These are phyloP conservation scores for Meiosimyza platycephala DNA, from an alignment of 2,888 invertebrate genomes.

Conservation along the genomic window DNA sequence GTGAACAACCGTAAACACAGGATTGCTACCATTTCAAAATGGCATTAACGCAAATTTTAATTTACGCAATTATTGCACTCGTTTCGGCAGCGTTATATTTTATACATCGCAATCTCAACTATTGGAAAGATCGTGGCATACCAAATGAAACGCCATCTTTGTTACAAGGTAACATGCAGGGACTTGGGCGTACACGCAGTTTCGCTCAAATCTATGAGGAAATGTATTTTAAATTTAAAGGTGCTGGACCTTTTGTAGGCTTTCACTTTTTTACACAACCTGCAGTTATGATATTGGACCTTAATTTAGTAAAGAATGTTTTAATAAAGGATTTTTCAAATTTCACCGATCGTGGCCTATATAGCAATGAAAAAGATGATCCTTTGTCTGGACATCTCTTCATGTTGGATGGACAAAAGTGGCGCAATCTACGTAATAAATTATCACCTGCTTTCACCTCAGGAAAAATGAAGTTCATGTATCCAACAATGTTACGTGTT, in stretches of 20 bases:
- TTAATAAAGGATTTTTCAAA: constrained; percentile 58
- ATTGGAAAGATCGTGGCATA: constrained; percentile 40
- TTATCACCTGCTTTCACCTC: constrained; percentile 65
- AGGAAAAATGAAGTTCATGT: constrained; percentile 68
- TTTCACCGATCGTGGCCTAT: constrained; percentile 63
- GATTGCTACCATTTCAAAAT: too few species aligned
- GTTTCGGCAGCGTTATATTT: background rate
- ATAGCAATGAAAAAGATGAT: constrained; percentile 59
- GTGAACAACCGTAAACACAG: too few species aligned
- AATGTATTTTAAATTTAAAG: constrained; percentile 33
- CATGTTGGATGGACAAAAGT: constrained; percentile 61
- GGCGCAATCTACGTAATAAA: constrained; percentile 67
- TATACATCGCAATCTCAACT: constrained; percentile 18
- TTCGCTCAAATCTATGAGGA: constrained; percentile 44
- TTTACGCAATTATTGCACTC: too few species aligned
- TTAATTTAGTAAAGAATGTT: constrained; percentile 52
- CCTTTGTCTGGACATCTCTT: constrained; percentile 63
- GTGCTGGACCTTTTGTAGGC: constrained; percentile 52
- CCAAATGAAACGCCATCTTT: constrained; percentile 34
- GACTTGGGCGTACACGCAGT: constrained; percentile 31
- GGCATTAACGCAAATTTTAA: too few species aligned
- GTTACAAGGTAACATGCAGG: constrained; percentile 33
- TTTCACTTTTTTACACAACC: constrained; percentile 55
- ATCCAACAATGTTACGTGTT: constrained; percentile 59
- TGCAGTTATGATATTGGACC: constrained; percentile 51